phyloP scores from a whole-genome alignment of 2,113 vertebrate species.

The Circaetus gallicus region DNA sequence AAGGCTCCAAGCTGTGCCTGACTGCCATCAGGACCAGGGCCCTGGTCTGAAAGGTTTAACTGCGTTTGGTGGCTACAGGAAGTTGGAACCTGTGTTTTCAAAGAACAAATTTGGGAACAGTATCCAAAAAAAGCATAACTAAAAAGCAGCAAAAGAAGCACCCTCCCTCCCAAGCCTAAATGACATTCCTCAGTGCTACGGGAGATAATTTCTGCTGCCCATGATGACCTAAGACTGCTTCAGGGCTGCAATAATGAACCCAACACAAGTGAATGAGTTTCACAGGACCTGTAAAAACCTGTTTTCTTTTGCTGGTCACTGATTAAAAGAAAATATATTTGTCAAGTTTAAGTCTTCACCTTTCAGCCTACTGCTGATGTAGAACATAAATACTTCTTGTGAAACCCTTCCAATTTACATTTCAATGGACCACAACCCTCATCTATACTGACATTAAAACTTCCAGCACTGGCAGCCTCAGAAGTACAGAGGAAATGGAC shows the following conservation, averaged over 20 bases:
- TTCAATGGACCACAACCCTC: neutral
- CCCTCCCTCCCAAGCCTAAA: neutral
- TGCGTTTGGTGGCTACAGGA: neutral
- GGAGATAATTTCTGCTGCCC: neutral
- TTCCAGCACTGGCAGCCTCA: neutral
- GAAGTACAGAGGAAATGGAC: neutral
- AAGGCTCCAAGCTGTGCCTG: neutral
- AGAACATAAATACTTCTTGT: neutral
- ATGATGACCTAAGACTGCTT: neutral
- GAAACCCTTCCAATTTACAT: neutral
- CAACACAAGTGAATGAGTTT: neutral
- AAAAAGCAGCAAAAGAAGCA: neutral
- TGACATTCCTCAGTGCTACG: rapidly evolving
- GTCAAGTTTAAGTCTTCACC: neutral
- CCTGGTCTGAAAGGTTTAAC: neutral
- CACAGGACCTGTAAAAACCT: neutral
- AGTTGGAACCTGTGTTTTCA: neutral
- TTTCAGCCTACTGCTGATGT: neutral
- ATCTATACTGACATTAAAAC: neutral
- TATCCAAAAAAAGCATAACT: neutral
- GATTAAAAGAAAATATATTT: neutral
- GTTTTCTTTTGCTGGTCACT: neutral
- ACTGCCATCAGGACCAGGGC: neutral
- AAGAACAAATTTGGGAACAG: neutral
- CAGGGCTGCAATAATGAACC: neutral